Evolutionary conservation across 2,113 vertebrate species (phyloP), one percentile per base, ranked within the genome.

Genomic region (Odocoileus hemionus): DNA sequence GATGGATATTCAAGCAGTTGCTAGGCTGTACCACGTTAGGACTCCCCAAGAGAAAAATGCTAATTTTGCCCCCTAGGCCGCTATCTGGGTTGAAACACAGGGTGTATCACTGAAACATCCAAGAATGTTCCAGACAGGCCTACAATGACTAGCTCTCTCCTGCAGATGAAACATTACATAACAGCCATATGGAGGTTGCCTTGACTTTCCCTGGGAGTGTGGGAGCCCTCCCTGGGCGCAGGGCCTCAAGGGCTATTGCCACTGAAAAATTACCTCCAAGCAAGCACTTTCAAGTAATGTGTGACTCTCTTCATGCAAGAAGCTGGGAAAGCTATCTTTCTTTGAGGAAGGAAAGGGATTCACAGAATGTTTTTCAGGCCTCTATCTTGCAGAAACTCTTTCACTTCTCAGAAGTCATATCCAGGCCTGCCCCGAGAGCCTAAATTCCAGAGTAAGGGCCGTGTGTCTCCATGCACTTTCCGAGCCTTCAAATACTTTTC

Each of bases 11-110:
- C 60, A 33, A 64, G 30, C 60, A 64, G 60, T 64, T 64, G 14
- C 30, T 33, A 64, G 7, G 60, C 30, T 64, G 30, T 14, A 64
- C 30, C 14, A 3, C 14, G 5, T 64, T 33, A 64, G 30, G 60
- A 61, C 60, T 61, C 28, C 28, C 60, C 1, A 1, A 16, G 28
- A 61, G 14, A 30, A 64, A 64, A 64, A 33, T 64, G 14, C 16
- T 3, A 16, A 64, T 33, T 33, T 64, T 33, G 30, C 30, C 60
- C 6, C 3, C 14, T 33, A 8, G 0, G 15, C 30, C 3, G 12
- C 28, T 15, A 30, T 61, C 58, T 13, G 15, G 28, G 6, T 64
- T 64, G 60, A 64, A 33, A 64, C 30, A 16, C 30, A 64, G 30
- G 60, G 60, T 16, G 14, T 64, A 15, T 33, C 30, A 64, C 30